phyloP scores from a whole-genome alignment of 37 sponge, comb jelly and placozoan genomes.

The Corticium candelabrum region DNA sequence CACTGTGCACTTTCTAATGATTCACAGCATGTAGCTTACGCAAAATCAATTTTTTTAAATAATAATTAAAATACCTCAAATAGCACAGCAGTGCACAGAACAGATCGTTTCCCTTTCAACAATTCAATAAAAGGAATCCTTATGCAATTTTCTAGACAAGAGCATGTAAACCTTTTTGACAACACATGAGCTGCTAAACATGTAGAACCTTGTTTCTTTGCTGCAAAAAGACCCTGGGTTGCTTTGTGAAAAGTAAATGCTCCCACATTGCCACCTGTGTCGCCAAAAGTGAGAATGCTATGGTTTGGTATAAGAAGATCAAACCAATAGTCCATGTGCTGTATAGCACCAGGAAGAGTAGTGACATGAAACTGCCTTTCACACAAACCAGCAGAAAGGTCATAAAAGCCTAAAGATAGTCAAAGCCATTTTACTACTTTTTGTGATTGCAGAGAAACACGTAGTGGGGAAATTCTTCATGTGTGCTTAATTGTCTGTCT shows the following conservation, averaged over 20 bases:
- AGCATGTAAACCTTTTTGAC: no score
- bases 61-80: no score
- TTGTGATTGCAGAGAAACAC: no score
- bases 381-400: slow-evolving; percentile 51
- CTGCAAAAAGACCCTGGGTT: slow-evolving; percentile 26
- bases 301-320: slow-evolving; percentile 19
- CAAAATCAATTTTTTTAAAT: not conserved
- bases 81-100: not conserved
- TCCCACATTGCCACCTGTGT: slow-evolving; percentile 65
- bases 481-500: no score
- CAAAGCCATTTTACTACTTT: no score
- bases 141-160: not conserved
- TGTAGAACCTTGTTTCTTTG: slow-evolving; percentile 17
- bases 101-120: slow-evolving; percentile 12
- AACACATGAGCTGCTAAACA: no score
- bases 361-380: slow-evolving; percentile 49
- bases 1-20: slow-evolving; percentile 67
- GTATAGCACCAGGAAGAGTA: slow-evolving; percentile 41
- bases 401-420: slow-evolving; percentile 47
- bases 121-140: slow-evolving; percentile 29
- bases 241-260: slow-evolving; percentile 24
- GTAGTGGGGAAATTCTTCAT: no score
- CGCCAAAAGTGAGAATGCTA: slow-evolving; percentile 73
- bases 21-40: no score
- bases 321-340: slow-evolving; percentile 81